These are phyloP conservation scores for Drosophila pseudoananassae DNA, from an alignment of 1,140 invertebrate genomes.

Conservation along the genomic window DNA sequence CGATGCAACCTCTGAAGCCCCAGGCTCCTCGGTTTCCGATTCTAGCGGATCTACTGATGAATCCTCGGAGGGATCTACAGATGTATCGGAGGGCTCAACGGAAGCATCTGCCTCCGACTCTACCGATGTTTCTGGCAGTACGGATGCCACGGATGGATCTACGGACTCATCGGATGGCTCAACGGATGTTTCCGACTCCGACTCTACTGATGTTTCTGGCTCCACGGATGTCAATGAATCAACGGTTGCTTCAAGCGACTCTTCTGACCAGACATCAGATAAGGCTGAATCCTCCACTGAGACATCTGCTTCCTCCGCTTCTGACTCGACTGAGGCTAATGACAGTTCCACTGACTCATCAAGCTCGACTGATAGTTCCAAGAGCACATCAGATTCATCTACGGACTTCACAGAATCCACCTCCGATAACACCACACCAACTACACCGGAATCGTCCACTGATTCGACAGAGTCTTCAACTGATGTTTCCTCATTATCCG, in stretches of 20 bases:
- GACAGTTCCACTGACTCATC: slow-evolving; percentile 30
- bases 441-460: slow-evolving; percentile 39
- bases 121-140: slow-evolving; percentile 24
- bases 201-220: slow-evolving; percentile 26
- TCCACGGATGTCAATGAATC: slow-evolving; percentile 37
- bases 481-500: slow-evolving; percentile 17
- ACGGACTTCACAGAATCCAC: slow-evolving; percentile 49
- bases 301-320: slow-evolving; percentile 23
- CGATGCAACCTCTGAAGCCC: slow-evolving; percentile 26
- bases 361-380: slow-evolving; percentile 36
- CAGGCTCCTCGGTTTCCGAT: slow-evolving; percentile 26
- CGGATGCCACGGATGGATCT: slow-evolving; percentile 19
- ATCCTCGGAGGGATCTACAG: slow-evolving; percentile 38
- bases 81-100: slow-evolving; percentile 16
- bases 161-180: slow-evolving; percentile 1
- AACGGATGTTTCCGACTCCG: slow-evolving; percentile 2
- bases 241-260: slow-evolving; percentile 8
- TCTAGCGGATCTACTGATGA: slow-evolving; percentile 52
- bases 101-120: slow-evolving; percentile 16
- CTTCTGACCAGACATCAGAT: slow-evolving; percentile 5
- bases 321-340: slow-evolving; percentile 25
- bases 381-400: slow-evolving; percentile 25
- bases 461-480: slow-evolving; percentile 48
- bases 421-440: slow-evolving; percentile 53
- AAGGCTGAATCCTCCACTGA: slow-evolving; percentile 25